Evolutionary conservation across 2,888 invertebrate species (phyloP).

Genomic region (Homarus gammarus): DNA sequence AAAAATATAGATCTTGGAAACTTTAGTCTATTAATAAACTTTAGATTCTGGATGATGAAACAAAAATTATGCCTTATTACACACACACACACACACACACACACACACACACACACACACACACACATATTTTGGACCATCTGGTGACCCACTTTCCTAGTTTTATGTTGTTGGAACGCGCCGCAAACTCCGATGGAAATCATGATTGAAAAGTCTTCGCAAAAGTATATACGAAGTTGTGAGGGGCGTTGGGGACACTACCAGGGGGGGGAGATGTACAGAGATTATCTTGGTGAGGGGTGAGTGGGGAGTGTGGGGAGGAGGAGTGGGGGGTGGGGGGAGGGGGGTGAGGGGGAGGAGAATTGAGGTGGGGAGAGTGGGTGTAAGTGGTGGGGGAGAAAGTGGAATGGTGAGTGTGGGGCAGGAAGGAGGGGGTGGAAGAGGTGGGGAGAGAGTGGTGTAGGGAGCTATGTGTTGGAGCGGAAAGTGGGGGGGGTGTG

Average conservation of each 20-base stretch:
- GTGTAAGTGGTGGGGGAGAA: not conserved
- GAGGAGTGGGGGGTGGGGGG: not conserved
- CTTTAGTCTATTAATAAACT: too few relatives aligned
- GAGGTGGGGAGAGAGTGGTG: not conserved
- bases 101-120: not conserved
- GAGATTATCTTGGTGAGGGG: not conserved
- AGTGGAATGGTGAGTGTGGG: not conserved
- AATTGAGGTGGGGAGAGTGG: not conserved
- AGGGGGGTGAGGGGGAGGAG: not conserved
- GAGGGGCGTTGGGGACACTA: not conserved
- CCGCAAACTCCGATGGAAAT: not conserved
- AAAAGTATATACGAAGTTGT: not conserved
- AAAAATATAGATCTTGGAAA: too few relatives aligned
- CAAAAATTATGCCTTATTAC: not conserved
- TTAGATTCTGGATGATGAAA: too few relatives aligned
- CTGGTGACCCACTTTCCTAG: not conserved
- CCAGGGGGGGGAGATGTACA: not conserved
- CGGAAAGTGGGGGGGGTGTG: not conserved
- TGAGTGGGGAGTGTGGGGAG: not conserved
- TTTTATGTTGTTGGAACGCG: not conserved
- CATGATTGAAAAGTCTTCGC: slow-evolving; percentile 11
- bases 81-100: not conserved
- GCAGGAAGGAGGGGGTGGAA: not conserved
- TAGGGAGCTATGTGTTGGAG: not conserved
- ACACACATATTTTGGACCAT: not conserved